phyloP scores from a whole-genome alignment of 1,140 invertebrate species.

The Hyles euphorbiae region DNA sequence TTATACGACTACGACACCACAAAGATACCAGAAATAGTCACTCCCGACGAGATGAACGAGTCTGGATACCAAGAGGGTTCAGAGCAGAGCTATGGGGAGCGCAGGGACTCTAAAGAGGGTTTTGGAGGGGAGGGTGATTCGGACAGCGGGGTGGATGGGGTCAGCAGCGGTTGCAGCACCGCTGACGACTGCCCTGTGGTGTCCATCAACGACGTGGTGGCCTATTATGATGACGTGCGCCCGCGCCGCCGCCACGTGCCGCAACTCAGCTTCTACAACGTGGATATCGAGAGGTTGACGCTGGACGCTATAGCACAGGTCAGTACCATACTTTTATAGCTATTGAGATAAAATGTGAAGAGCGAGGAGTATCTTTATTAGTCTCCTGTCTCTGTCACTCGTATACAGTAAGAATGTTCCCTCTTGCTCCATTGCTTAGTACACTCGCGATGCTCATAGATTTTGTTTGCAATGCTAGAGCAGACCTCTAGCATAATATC shows the following conservation, averaged over 20 bases:
- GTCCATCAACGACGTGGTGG: conserved; percentile 70
- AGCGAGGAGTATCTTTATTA: too few relatives aligned
- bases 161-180: conserved; percentile 59
- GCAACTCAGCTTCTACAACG: conserved; percentile 76
- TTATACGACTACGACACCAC: conserved; percentile 60
- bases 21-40: conserved; percentile 62
- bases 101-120: conserved; percentile 61
- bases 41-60: conserved; percentile 64
- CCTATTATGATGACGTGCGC: conserved; percentile 68
- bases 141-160: conserved; percentile 63
- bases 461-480: too few relatives aligned
- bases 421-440: too few relatives aligned
- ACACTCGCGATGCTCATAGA: too few relatives aligned
- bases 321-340: conserved; percentile 13
- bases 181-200: conserved; percentile 72
- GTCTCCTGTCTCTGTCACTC: too few relatives aligned
- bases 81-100: conserved; percentile 56
- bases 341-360: too few relatives aligned
- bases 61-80: conserved; percentile 65
- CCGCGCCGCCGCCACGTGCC: conserved; percentile 75
- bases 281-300: conserved; percentile 67
- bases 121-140: conserved; percentile 61
- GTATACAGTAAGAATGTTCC: too few relatives aligned
- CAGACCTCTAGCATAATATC: too few relatives aligned
- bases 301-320: conserved; percentile 65